phyloP scores from a whole-genome alignment of 2,797 vertebrate genomes.

The Eremophila alpestris region DNA sequence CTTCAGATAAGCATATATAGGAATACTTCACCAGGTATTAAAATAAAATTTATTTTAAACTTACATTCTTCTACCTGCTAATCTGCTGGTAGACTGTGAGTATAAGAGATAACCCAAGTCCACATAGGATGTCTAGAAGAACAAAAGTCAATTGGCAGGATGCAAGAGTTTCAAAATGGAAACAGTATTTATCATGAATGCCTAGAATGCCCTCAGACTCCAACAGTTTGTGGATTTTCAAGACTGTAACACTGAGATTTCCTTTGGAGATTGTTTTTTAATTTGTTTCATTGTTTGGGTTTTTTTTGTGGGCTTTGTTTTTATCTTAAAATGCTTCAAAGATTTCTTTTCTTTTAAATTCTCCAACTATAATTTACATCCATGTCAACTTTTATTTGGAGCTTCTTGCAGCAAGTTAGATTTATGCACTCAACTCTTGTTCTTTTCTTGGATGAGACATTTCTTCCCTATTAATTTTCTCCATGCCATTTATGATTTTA shows the following conservation, averaged over 20 bases:
- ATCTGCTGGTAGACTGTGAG: not conserved
- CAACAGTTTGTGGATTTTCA: not conserved
- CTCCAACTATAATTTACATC: not conserved
- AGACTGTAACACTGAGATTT: not conserved
- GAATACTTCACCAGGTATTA: not conserved
- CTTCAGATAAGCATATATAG: not conserved
- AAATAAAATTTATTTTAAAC: not conserved
- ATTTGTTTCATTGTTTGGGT: not conserved
- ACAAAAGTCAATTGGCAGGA: not conserved
- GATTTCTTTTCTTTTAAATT: not conserved
- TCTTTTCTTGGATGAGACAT: not conserved
- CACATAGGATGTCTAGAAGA: not conserved
- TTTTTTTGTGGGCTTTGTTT: not conserved
- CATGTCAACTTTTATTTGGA: not conserved
- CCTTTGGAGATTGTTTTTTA: not conserved
- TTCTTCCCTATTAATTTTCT: slow-evolving; percentile 10
- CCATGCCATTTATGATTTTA: not conserved
- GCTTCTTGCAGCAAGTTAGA: not conserved
- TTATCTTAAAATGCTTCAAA: not conserved
- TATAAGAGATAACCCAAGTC: not conserved
- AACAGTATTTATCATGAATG: rapidly evolving
- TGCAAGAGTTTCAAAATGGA: not conserved
- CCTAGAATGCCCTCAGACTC: not conserved
- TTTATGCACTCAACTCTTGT: not conserved
- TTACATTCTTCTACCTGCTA: not conserved